Base-by-base conservation (phyloP, 2,888 invertebrate genomes). In the Zeuzera pyrina region DNA sequence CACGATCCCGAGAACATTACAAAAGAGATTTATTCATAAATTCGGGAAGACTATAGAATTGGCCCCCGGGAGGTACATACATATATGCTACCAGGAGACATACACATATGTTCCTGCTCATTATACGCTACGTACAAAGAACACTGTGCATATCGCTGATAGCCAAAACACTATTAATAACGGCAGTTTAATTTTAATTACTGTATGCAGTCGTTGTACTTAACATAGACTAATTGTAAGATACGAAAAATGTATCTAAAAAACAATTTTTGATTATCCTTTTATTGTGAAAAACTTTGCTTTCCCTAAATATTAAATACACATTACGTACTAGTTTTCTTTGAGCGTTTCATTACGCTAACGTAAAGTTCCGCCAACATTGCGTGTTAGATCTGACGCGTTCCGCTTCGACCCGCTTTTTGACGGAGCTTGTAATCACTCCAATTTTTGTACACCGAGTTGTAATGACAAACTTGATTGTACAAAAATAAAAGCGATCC, bases 1-100 rank as follows among this genome's bases (percentile, higher is more conserved):
- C 26, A 15, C 22, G 30, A 34, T 33, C 43, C 44, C 38, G 41
- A 41, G 39, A 38, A 35, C 31, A 25, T 12, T 25, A 13, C 7
- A 7, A 12, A 12, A 25, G 13, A 8, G n/a, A 8, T n/a, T 28
- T 28, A 6, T 14, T 19, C 22, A 35, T 39, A 49, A 49, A 56
- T 52, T 57, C 45, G 60, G 67, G 65, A 67, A 70, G 65, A 72
- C 72, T 60, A 57, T 43, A 44, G 39, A 39, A 55, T 70, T 71
- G 69, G 69, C 65, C 61, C 69, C 61, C 66, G 63, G 59, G 63
- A 68, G 55, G 31, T 39, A 38, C 36, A 33, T 34, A 22, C 41
- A 23, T 31, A 26, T 31, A 31, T 30, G 23, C 22, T n/a, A 23
- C 16, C 10, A 15, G 22, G 16, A 30, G 30, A 15, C 21, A 30